Percentiles rank a stretch among this genome's conserved stretches.
Evolutionary conservation across 2,888 invertebrate species (phyloP).

Genomic region (Leucophora obtusa): DNA sequence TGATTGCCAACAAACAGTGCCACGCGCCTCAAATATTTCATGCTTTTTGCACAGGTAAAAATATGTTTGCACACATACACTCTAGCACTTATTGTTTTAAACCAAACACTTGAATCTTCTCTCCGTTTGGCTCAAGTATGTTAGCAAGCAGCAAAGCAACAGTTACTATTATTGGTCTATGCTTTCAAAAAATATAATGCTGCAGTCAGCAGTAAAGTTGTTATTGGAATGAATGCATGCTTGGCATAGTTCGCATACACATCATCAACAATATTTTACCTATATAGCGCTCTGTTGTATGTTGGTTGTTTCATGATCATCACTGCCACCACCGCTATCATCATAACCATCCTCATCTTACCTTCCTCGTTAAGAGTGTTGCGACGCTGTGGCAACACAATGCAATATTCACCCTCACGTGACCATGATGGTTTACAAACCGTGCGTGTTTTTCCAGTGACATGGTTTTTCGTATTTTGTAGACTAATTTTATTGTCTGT

Average conservation of each 20-base stretch:
- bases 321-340: neutral
- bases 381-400: neutral
- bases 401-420: conserved; percentile 55
- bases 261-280: conserved; percentile 27
- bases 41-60: conserved; percentile 22
- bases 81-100: conserved; percentile 15
- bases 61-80: neutral
- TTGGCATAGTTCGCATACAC: conserved; percentile 62
- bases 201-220: conserved; percentile 13
- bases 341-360: neutral
- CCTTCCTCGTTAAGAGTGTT: neutral
- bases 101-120: conserved; percentile 23
- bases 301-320: conserved; percentile 20
- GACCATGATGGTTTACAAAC: conserved; percentile 55
- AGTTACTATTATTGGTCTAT: too few species aligned
- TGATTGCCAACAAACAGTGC: conserved; percentile 51
- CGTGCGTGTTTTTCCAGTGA: conserved; percentile 58
- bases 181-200: neutral
- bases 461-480: conserved; percentile 51
- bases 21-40: conserved; percentile 46
- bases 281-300: neutral
- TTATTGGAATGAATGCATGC: conserved; percentile 55
- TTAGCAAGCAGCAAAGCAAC: neutral
- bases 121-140: neutral
- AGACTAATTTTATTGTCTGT: neutral